Conservation (phyloP, 2,113 vertebrate species). For the Sitta europaea region DNA sequence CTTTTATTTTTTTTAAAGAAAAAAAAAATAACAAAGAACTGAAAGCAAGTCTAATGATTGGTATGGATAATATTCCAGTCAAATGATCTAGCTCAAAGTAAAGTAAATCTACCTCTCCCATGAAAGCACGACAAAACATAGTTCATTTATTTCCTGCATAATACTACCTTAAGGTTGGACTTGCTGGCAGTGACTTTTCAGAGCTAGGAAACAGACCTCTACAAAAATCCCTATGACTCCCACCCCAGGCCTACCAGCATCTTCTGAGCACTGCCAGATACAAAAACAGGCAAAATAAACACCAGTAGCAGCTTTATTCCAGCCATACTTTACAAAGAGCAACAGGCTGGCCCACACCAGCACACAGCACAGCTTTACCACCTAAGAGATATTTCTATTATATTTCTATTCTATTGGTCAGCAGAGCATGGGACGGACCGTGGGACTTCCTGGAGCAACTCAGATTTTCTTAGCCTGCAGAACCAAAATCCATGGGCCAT, state of each 20-base stretch:
- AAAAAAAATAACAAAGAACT: neutral
- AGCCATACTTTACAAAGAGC: neutral
- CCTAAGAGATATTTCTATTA: neutral
- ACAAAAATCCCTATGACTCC: neutral
- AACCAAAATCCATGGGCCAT: neutral
- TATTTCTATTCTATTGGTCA: neutral
- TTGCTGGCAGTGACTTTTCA: neutral
- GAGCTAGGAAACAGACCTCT: neutral
- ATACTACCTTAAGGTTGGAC: neutral
- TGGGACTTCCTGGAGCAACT: neutral
- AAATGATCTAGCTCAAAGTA: neutral
- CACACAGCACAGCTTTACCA: neutral
- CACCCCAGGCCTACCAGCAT: neutral
- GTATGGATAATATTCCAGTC: neutral
- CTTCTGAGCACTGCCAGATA: fast-evolving
- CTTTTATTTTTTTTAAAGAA: neutral
- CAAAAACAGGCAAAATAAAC: neutral
- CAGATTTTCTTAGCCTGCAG: neutral
- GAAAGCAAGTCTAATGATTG: neutral
- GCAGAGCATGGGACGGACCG: neutral
- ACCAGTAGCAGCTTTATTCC: neutral
- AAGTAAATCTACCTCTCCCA: neutral
- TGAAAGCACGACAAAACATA: neutral
- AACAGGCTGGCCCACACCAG: neutral
- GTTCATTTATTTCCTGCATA: neutral